A percentile compares a stretch with the other conserved stretches of the same genome.
These are phyloP conservation scores for Gila orcuttii DNA, from an alignment of 2,113 vertebrate species.

Conservation along the genomic window DNA sequence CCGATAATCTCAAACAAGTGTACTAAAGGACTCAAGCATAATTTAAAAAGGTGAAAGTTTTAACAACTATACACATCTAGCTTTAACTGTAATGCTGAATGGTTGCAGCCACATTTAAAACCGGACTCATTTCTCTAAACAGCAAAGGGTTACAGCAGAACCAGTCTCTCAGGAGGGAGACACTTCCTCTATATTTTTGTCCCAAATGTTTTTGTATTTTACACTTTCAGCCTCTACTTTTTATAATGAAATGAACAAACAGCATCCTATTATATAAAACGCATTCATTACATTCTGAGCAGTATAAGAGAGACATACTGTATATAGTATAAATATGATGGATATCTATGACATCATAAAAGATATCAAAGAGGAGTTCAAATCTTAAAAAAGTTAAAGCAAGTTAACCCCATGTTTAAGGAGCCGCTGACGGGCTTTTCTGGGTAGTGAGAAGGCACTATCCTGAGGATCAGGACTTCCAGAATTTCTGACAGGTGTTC, in stretches of 20 bases:
- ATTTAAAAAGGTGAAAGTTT: not conserved
- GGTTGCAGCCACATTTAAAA: not conserved
- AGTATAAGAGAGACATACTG: not conserved
- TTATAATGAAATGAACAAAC: not conserved
- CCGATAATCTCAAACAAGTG: not conserved
- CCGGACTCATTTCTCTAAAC: not conserved
- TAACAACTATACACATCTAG: not conserved
- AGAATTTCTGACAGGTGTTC: conserved; percentile 76
- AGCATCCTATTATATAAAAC: not conserved
- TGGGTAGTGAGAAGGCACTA: conserved; percentile 81
- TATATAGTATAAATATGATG: conserved; percentile 11
- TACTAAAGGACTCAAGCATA: not conserved
- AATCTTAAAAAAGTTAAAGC: conserved; percentile 72
- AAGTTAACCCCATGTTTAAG: conserved; percentile 94
- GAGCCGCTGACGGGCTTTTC: conserved; percentile 88
- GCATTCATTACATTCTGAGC: not conserved
- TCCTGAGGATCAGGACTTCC: conserved; percentile 90
- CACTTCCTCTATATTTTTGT: not conserved
- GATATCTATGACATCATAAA: not conserved
- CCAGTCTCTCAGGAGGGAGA: not conserved
- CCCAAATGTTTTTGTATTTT: not conserved
- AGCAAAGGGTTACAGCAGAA: not conserved
- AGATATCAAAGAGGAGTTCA: not conserved
- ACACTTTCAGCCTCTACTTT: not conserved
- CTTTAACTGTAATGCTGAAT: conserved; percentile 16